phyloP scores from a whole-genome alignment of 2,113 vertebrate genomes.

The Macrotis lagotis region DNA sequence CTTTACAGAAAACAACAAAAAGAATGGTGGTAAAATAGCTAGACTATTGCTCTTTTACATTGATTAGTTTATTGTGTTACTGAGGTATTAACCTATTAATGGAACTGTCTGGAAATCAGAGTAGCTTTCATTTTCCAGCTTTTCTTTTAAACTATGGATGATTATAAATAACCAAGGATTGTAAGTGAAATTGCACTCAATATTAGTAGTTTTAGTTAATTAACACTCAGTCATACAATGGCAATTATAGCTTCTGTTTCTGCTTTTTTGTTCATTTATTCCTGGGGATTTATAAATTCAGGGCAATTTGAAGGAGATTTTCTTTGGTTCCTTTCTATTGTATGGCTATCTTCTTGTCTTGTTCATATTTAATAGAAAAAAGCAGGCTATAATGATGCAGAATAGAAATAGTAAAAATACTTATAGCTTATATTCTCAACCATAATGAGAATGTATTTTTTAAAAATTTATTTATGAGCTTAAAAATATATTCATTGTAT shows the following conservation, averaged over 20 bases:
- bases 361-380: slow-evolving; percentile 44
- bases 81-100: slow-evolving; percentile 57
- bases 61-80: slow-evolving; percentile 45
- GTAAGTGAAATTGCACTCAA: slow-evolving; percentile 25
- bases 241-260: slow-evolving; percentile 39
- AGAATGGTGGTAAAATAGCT: slow-evolving; percentile 43
- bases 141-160: slow-evolving; percentile 49
- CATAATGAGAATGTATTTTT: background rate
- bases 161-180: slow-evolving; percentile 52
- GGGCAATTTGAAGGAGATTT: background rate
- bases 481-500: background rate
- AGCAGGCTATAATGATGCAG: slow-evolving; percentile 22
- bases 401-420: slow-evolving; percentile 27
- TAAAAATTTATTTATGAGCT: background rate
- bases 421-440: slow-evolving; percentile 37
- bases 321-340: background rate
- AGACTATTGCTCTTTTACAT: slow-evolving; percentile 61
- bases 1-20: background rate
- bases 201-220: slow-evolving; percentile 54
- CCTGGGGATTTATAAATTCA: slow-evolving; percentile 48
- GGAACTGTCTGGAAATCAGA: slow-evolving; percentile 62
- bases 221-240: background rate
- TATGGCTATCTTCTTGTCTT: slow-evolving; percentile 11
- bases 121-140: slow-evolving; percentile 59
- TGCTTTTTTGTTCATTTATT: slow-evolving; percentile 42